These are phyloP conservation scores for Phymorhynchus buccinoides DNA, from an alignment of 1,140 invertebrate genomes.

Conservation along the genomic window DNA sequence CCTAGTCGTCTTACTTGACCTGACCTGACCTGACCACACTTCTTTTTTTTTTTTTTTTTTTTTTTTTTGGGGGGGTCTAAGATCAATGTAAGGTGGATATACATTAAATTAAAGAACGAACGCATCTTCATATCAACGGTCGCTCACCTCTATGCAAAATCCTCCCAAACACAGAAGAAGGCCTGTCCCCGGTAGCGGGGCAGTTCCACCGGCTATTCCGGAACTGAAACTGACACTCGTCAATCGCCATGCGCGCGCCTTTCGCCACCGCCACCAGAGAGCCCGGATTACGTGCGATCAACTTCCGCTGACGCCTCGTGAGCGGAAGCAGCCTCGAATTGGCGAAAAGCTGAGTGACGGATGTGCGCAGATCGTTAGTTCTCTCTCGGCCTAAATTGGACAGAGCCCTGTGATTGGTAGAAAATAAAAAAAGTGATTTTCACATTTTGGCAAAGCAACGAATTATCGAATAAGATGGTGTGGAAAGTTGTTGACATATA, in stretches of 20 bases:
- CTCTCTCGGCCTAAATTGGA: slow-evolving; percentile 62
- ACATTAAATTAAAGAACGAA: too few relatives aligned
- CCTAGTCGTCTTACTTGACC: background rate
- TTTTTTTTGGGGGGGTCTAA: too few relatives aligned
- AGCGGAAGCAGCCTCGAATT: slow-evolving; percentile 66
- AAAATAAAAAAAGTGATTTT: background rate
- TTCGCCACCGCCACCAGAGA: slow-evolving; percentile 68
- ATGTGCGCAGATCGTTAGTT: slow-evolving; percentile 59
- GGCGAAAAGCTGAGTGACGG: slow-evolving; percentile 61
- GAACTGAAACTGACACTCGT: slow-evolving; percentile 73
- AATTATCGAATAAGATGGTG: too few relatives aligned
- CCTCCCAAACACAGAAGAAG: slow-evolving; percentile 68
- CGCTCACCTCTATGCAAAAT: slow-evolving; percentile 68
- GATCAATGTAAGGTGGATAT: too few relatives aligned
- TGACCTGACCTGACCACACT: too few relatives aligned
- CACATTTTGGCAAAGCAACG: too few relatives aligned
- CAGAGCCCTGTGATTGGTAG: slow-evolving; percentile 58
- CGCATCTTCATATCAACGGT: too few relatives aligned
- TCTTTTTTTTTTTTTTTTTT: too few relatives aligned
- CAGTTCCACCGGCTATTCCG: slow-evolving; percentile 73
- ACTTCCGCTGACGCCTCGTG: slow-evolving; percentile 67
- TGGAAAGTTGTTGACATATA: too few relatives aligned
- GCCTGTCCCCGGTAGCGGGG: slow-evolving; percentile 62
- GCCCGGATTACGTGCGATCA: slow-evolving; percentile 69
- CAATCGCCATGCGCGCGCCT: slow-evolving; percentile 70